Percentiles rank a stretch among this genome's conserved stretches.
phyloP scores from a whole-genome alignment of 1,140 invertebrate species.

The Danaus plexippus region DNA sequence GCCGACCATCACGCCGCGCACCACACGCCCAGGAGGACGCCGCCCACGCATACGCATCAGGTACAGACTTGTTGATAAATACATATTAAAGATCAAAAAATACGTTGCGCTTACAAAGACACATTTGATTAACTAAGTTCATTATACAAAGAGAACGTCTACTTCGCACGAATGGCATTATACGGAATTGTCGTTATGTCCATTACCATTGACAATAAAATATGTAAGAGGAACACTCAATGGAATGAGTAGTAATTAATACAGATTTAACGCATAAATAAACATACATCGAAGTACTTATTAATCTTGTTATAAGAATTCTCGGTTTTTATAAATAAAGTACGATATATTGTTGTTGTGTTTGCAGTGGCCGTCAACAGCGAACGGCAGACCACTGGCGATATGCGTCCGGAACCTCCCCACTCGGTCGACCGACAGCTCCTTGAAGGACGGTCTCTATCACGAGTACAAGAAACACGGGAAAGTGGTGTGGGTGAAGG shows the following conservation, averaged over 20 bases:
- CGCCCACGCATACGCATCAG: conserved; percentile 41
- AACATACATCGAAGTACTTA: too few species aligned
- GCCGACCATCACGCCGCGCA: conserved; percentile 39
- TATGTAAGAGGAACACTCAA: too few species aligned
- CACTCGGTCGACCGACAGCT: conserved; percentile 90
- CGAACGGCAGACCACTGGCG: conserved; percentile 76
- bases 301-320: too few species aligned
- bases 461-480: conserved; percentile 99
- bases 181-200: too few species aligned
- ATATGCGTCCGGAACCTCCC: conserved; percentile 95
- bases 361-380: conserved; percentile 59
- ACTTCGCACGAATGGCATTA: too few species aligned
- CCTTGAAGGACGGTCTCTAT: conserved; percentile 96
- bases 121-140: too few species aligned
- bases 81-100: too few species aligned
- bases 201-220: too few species aligned
- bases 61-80: conserved; percentile 14
- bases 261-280: too few species aligned
- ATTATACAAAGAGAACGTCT: too few species aligned
- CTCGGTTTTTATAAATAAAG: conserved; percentile 32
- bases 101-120: too few species aligned
- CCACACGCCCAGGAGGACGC: conserved; percentile 34
- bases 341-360: conserved; percentile 27
- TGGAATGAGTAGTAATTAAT: too few species aligned
- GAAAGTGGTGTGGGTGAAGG: conserved; percentile 93